A percentile compares a stretch with the other conserved stretches of the same genome.
These are phyloP conservation scores for Hylomyscus alleni DNA, from an alignment of 2,797 vertebrate species.

Conservation along the genomic window DNA sequence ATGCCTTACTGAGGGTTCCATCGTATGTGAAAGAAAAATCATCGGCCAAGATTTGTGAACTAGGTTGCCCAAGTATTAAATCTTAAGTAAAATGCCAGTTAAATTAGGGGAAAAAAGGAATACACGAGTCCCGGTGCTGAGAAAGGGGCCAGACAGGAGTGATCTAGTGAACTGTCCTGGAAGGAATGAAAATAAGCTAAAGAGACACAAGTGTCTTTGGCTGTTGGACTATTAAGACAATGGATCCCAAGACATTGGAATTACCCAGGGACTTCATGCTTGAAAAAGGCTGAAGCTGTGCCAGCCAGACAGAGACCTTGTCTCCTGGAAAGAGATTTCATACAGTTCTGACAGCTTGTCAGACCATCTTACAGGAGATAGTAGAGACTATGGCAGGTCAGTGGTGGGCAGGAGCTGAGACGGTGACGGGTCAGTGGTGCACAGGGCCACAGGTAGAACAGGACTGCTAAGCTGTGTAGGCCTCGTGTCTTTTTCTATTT, in stretches of 20 bases:
- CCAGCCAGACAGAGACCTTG: background rate
- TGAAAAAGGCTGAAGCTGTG: background rate
- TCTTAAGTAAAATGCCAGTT: background rate
- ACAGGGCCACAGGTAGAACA: background rate
- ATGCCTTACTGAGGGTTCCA: background rate
- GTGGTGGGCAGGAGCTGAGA: background rate
- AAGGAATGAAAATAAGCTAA: too few relatives aligned
- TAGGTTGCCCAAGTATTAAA: background rate
- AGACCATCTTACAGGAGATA: too few relatives aligned
- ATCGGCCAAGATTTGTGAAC: background rate
- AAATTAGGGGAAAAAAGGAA: background rate
- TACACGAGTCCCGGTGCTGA: background rate
- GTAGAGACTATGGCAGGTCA: background rate
- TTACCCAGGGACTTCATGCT: background rate
- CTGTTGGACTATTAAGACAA: background rate
- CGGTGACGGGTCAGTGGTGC: background rate
- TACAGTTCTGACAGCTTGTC: background rate
- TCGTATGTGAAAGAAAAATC: background rate
- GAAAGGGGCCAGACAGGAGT: accelerated
- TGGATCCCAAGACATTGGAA: background rate
- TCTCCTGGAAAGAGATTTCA: background rate
- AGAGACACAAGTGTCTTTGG: too few relatives aligned
- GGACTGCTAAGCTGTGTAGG: background rate
- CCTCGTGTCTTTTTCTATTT: background rate
- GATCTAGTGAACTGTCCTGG: background rate